phyloP scores from a whole-genome alignment of 1,140 invertebrate genomes.

The Brachionus sp. region DNA sequence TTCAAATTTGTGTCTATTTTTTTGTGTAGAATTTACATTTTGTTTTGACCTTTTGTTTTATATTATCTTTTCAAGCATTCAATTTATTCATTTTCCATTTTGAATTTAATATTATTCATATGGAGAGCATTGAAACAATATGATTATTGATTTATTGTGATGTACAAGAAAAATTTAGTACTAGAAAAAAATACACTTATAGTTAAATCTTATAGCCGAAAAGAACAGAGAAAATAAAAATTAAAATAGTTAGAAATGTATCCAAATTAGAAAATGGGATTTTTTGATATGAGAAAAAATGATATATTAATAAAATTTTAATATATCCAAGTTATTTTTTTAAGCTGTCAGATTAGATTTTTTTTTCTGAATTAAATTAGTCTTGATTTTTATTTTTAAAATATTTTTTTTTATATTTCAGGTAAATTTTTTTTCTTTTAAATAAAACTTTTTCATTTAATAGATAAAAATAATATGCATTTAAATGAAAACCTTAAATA shows the following conservation, averaged over 20 bases:
- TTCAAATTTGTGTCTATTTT: not conserved
- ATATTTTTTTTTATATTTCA: not conserved
- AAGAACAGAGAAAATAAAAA: not conserved
- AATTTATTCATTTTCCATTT: not conserved
- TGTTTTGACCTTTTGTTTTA: not conserved
- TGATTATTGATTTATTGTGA: not conserved
- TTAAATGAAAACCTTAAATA: not conserved
- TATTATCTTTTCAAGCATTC: not conserved
- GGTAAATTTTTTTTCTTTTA: not conserved
- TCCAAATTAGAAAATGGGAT: no score
- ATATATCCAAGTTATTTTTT: no score
- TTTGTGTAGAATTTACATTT: not conserved
- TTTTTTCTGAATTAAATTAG: no score
- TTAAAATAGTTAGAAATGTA: no score
- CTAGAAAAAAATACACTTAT: not conserved
- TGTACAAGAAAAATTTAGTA: not conserved
- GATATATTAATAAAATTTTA: no score
- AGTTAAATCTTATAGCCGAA: not conserved
- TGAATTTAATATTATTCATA: not conserved
- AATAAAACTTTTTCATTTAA: not conserved
- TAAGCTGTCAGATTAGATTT: no score
- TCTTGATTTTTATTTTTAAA: not conserved
- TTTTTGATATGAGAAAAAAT: no score
- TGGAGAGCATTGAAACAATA: not conserved
- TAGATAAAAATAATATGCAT: not conserved